Percentiles rank a stretch among this genome's conserved stretches.
Evolutionary conservation across 2,797 vertebrate genomes (phyloP).

Genomic region (Paramormyrops hopkinsi): DNA sequence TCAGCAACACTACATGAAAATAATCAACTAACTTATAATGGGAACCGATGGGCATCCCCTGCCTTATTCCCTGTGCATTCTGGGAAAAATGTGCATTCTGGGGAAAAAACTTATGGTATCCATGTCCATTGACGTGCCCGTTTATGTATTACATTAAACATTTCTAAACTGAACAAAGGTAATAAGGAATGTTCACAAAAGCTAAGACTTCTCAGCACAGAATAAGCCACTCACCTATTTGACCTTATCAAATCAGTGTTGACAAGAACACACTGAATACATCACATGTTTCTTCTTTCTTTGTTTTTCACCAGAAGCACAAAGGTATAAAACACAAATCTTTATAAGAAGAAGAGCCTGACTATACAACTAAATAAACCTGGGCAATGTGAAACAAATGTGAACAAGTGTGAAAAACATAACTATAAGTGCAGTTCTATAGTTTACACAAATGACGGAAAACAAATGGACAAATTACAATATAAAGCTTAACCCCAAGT

Average conservation of each 20-base stretch:
- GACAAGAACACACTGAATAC: constrained; percentile 60
- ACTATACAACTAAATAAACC: background rate
- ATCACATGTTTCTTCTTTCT: constrained; percentile 37
- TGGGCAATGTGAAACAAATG: background rate
- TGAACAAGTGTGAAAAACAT: background rate
- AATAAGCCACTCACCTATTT: constrained; percentile 56
- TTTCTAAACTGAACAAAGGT: background rate
- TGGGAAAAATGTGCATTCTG: background rate
- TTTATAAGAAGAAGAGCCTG: background rate
- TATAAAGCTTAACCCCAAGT: background rate
- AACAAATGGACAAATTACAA: background rate
- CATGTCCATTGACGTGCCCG: background rate
- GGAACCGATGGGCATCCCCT: background rate
- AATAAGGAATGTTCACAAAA: constrained; percentile 19
- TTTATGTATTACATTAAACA: background rate
- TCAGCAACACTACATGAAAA: background rate
- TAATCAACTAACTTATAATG: background rate
- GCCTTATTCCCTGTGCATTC: background rate
- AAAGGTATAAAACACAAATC: background rate
- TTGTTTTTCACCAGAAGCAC: background rate
- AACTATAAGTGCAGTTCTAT: background rate
- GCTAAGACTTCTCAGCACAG: constrained; percentile 42
- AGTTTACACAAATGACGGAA: background rate
- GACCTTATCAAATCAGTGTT: constrained; percentile 61
- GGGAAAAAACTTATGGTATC: background rate